Percentiles rank a stretch among this genome's conserved stretches.
phyloP scores from a whole-genome alignment of 2,888 invertebrate genomes.

The Craniophora ligustri region DNA sequence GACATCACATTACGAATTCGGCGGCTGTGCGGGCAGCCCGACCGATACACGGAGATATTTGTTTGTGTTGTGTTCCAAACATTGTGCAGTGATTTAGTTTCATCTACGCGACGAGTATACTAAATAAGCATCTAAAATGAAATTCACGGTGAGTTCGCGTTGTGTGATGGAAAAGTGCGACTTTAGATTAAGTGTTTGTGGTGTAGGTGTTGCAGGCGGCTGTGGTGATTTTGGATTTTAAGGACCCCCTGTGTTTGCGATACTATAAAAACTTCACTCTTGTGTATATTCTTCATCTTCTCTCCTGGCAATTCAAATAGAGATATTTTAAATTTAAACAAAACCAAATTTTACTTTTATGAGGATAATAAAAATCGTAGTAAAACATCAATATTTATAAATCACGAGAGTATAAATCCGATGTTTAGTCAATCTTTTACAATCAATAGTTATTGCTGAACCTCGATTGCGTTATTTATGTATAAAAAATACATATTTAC shows the following conservation, averaged over 20 bases:
- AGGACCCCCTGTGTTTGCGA: conserved; percentile 13
- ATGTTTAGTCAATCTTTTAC: conserved; percentile 19
- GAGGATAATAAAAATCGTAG: background rate
- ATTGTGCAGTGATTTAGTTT: conserved; percentile 82
- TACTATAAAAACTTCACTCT: background rate
- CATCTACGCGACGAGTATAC: conserved; percentile 73
- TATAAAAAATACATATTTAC: too few species aligned
- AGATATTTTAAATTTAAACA: too few species aligned
- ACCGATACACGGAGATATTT: conserved; percentile 70
- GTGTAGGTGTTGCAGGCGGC: conserved; percentile 10
- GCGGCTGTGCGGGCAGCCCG: conserved; percentile 83
- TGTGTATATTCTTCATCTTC: background rate
- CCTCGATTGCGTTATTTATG: conserved; percentile 17
- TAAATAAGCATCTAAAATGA: conserved; percentile 83
- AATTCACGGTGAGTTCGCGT: conserved; percentile 87
- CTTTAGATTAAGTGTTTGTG: conserved; percentile 55
- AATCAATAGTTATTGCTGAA: conserved; percentile 23
- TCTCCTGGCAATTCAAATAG: too few species aligned
- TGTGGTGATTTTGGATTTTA: conserved; percentile 26
- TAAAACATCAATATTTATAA: background rate
- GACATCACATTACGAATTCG: conserved; percentile 87
- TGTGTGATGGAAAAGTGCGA: conserved; percentile 61
- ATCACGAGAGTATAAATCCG: conserved; percentile 6
- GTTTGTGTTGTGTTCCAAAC: conserved; percentile 71
- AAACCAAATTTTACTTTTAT: too few species aligned